Base-by-base conservation (phyloP, 2,888 invertebrate genomes). In the Drosophila falleni region DNA sequence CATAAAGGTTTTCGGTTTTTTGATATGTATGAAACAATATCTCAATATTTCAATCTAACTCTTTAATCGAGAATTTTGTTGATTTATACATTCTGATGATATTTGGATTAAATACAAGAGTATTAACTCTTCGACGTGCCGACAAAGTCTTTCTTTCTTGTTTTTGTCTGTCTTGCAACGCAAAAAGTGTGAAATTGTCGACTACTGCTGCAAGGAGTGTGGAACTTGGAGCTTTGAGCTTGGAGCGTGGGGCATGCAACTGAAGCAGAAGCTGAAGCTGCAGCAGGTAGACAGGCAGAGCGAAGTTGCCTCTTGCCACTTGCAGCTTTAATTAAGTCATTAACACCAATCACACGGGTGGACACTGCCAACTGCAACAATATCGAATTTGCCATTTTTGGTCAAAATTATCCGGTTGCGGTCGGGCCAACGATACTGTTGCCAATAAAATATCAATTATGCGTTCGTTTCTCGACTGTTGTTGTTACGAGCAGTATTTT, bases 281-380 rank as follows among this genome's bases (percentile, higher is more conserved):
- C 15, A 37, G 51, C 66, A 71, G 71, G 77, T 70, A 76, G 70
- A 59, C 64, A 64, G 64, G 26, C 13, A 51, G 35, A 49, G 49
- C 15, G 13, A 33, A 33, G 46, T 15, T 23, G 46, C 10, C 47
- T 15, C 47, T 67, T 54, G 62, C 66, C 47, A 65, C 77, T 71
- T 42, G 77, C 71, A 75, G 79, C 81, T 90, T 90, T 91, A 90
- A 90, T 90, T 90, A 90, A 90, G 90, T 90, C 89, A 90, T 90
- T 91, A 90, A 90, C 89, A 90, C 89, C 91, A 90, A 76, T 75
- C 81, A 71, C 55, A 80, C 64, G 60, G 42, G 16, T 29, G 59
- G 51, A 41, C 41, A 54, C 47, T 60, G 60, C 49, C 47, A 75
- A 51, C 69, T 53, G 74, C 62, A 59, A 67, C 81, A 87, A 86